These are phyloP conservation scores for Toxotes chatareus DNA, from an alignment of 2,113 vertebrate genomes.

Conservation along the genomic window DNA sequence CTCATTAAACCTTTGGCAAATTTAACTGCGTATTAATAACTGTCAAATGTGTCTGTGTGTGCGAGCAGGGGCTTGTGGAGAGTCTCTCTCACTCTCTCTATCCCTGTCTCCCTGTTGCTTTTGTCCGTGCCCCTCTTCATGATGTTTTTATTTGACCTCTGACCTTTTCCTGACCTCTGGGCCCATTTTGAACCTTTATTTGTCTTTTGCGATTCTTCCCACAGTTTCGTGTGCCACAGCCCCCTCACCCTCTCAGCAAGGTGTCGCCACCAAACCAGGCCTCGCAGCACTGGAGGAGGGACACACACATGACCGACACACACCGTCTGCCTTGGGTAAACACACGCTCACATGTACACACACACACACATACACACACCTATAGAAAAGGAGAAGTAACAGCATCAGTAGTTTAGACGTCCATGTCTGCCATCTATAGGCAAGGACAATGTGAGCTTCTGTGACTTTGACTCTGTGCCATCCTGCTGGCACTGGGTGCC, in stretches of 20 bases:
- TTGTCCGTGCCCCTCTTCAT: constrained; percentile 38
- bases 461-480: no score
- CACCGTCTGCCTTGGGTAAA: constrained; percentile 84
- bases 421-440: no score
- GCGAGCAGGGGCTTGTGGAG: not conserved
- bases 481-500: no score
- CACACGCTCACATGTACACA: constrained; percentile 35
- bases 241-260: constrained; percentile 77
- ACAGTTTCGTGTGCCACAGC: constrained; percentile 84
- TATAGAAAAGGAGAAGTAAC: not conserved
- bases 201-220: constrained; percentile 59
- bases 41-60: not conserved
- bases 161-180: constrained; percentile 58
- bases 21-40: not conserved
- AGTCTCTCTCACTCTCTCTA: not conserved
- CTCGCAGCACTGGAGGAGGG: constrained; percentile 83
- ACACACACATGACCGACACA: constrained; percentile 74
- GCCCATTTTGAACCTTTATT: constrained; percentile 59
- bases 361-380: constrained; percentile 56
- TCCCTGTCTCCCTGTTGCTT: constrained; percentile 3
- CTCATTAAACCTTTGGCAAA: no score
- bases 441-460: no score
- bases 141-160: constrained; percentile 67
- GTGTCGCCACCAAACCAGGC: constrained; percentile 65
- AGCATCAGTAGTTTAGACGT: no score